A percentile compares a stretch with the other conserved stretches of the same genome.
These are phyloP conservation scores for Salvelinus namaycush DNA, from an alignment of 2,113 vertebrate genomes.

Conservation along the genomic window DNA sequence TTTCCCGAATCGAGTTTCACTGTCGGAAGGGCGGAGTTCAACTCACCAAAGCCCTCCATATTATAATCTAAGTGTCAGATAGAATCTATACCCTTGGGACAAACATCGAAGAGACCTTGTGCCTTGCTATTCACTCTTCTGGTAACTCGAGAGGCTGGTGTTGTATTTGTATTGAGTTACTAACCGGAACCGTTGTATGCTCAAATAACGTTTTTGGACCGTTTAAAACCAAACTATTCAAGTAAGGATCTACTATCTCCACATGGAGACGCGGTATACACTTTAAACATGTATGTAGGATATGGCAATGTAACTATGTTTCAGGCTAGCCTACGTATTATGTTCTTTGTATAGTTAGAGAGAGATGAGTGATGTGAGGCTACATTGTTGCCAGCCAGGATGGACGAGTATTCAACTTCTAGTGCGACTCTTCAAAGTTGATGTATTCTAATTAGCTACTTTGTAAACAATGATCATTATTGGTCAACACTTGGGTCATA, in stretches of 20 bases:
- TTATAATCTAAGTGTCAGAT: conserved; percentile 3
- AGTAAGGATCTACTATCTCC: not conserved
- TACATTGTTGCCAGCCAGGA: too few species aligned
- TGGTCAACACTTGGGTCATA: too few species aligned
- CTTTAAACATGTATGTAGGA: too few species aligned
- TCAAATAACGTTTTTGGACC: not conserved
- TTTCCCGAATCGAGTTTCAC: not conserved
- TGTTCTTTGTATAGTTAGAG: too few species aligned
- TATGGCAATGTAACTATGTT: too few species aligned
- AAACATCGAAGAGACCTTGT: not conserved
- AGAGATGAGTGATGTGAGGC: too few species aligned
- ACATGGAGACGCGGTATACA: not conserved
- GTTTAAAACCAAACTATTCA: not conserved
- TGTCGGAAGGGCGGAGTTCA: conserved; percentile 56
- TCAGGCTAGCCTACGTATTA: too few species aligned
- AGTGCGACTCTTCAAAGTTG: too few species aligned
- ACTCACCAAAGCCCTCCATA: conserved; percentile 32
- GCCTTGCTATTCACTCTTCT: not conserved
- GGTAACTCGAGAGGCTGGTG: not conserved
- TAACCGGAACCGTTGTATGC: not conserved
- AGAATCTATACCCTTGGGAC: not conserved
- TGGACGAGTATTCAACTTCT: too few species aligned
- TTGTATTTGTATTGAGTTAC: not conserved
- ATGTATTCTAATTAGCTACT: too few species aligned
- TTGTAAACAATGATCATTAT: too few species aligned